Conservation (phyloP, 2,113 vertebrate species). For the Neotragus moschatus region DNA sequence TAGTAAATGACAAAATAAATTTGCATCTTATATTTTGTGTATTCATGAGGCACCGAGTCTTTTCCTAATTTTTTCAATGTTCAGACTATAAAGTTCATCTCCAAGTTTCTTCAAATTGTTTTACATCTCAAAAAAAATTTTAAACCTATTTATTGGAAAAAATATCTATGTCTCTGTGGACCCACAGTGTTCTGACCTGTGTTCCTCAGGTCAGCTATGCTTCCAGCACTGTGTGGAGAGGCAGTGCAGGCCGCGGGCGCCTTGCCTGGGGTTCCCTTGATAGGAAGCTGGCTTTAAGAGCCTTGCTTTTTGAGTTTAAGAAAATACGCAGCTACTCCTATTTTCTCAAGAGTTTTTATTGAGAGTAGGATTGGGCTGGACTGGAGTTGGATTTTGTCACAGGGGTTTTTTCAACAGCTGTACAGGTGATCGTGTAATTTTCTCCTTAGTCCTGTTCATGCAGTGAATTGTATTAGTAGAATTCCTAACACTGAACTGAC, state of each 20-base stretch:
- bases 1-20: not conserved
- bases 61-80: not conserved
- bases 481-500: not conserved
- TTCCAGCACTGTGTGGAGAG: not conserved
- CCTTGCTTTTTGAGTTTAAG: not conserved
- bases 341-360: not conserved
- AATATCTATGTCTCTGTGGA: not conserved
- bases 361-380: not conserved
- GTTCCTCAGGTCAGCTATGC: not conserved
- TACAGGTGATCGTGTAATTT: not conserved
- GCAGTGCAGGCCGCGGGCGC: rapidly evolving
- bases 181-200: not conserved
- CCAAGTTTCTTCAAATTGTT: not conserved
- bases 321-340: not conserved
- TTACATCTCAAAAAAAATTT: not conserved
- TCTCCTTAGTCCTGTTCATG: not conserved
- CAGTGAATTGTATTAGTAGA: not conserved
- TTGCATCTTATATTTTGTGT: not conserved
- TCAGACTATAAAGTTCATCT: not conserved
- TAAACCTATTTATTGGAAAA: not conserved
- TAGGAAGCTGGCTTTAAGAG: not conserved
- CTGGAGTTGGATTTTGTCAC: not conserved
- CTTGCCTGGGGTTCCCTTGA: not conserved
- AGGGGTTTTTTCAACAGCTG: not conserved
- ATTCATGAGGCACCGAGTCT: not conserved